Evolutionary conservation across 2,888 invertebrate genomes (phyloP).

Genomic region (Portevinia maculata): DNA sequence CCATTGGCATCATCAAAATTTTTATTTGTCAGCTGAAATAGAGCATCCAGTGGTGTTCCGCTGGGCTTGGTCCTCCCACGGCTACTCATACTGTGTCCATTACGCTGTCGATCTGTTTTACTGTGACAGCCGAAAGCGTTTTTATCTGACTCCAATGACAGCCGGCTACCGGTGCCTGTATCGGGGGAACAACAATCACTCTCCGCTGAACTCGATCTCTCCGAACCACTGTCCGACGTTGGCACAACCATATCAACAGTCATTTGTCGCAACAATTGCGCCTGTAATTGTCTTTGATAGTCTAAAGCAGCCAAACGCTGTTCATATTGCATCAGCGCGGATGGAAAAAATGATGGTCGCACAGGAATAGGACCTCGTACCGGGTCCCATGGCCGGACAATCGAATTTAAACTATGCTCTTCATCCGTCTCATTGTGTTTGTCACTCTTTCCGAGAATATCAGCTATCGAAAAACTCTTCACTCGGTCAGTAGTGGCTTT

Average conservation of each 20-base stretch:
- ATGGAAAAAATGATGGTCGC: conserved; percentile 82
- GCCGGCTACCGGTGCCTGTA: conserved; percentile 82
- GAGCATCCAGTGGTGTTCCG: conserved; percentile 95
- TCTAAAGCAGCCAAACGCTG: conserved; percentile 85
- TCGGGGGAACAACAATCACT: conserved; percentile 90
- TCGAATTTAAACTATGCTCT: conserved; percentile 79
- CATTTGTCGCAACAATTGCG: conserved; percentile 84
- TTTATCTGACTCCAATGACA: conserved; percentile 75
- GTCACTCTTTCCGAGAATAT: conserved; percentile 91
- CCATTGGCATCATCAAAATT: conserved; percentile 96
- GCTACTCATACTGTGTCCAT: conserved; percentile 77
- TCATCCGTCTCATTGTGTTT: conserved; percentile 50
- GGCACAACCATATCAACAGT: conserved; percentile 82
- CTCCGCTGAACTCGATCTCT: conserved; percentile 88
- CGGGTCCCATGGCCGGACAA: conserved; percentile 93
- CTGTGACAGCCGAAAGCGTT: conserved; percentile 19
- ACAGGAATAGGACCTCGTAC: conserved; percentile 83
- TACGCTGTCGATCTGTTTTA: conserved; percentile 70
- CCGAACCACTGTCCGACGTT: conserved; percentile 87
- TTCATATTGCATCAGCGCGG: conserved; percentile 86
- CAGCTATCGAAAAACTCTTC: conserved; percentile 95
- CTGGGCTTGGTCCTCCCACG: conserved; percentile 80
- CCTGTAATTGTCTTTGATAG: conserved; percentile 85
- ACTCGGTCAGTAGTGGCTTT: conserved; percentile 90
- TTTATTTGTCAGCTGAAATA: conserved; percentile 98